Percentiles rank a stretch among this genome's conserved stretches.
phyloP scores from a whole-genome alignment of 2,113 vertebrate species.

The Centropus unirufus region DNA sequence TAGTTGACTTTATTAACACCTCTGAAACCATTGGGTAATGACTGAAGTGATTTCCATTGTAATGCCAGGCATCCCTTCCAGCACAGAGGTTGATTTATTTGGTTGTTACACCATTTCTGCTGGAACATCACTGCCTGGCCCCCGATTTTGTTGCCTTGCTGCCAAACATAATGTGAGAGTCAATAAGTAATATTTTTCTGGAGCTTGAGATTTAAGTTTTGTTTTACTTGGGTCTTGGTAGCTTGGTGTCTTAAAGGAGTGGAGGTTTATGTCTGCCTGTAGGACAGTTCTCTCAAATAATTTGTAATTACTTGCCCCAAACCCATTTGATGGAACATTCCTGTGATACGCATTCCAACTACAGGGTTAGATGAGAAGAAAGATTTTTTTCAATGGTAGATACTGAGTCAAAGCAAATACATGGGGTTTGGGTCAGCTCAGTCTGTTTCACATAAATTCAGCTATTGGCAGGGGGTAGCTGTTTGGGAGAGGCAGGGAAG shows the following conservation, averaged over 20 bases:
- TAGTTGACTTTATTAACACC: neutral
- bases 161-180: neutral
- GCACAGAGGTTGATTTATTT: neutral
- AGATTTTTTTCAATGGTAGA: neutral
- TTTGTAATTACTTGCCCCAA: neutral
- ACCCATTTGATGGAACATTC: neutral
- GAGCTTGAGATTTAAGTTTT: neutral
- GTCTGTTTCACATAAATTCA: fast-evolving
- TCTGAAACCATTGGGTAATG: neutral
- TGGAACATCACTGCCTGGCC: neutral
- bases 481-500: neutral
- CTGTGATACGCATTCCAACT: neutral
- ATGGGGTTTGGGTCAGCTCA: neutral
- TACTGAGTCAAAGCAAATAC: neutral
- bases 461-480: neutral
- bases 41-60: fast-evolving
- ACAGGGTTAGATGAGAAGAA: neutral
- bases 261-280: neutral
- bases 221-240: neutral
- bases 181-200: neutral
- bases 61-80: neutral
- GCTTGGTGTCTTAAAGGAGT: neutral
- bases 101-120: neutral
- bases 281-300: neutral
- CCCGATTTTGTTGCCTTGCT: neutral